A percentile compares a stretch with the other conserved stretches of the same genome.
phyloP scores from a whole-genome alignment of 2,888 invertebrate genomes.

The Eupithecia tripunctaria region DNA sequence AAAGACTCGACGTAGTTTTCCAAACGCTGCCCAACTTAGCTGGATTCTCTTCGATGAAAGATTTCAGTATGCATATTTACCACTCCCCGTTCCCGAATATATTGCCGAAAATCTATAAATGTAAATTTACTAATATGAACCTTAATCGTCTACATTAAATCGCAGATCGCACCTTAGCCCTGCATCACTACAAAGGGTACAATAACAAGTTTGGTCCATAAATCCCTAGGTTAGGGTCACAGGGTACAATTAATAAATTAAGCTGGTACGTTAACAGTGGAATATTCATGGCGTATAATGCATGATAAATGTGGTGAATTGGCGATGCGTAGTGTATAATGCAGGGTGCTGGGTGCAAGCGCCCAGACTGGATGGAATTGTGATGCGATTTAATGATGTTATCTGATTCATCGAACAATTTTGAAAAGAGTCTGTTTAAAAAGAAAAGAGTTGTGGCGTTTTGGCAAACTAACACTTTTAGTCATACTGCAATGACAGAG shows the following conservation, averaged over 20 bases:
- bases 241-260: constrained; percentile 77
- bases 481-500: too few species aligned
- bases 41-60: too few species aligned
- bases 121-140: neutral
- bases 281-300: constrained; percentile 78
- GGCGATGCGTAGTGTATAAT: constrained; percentile 63
- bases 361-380: neutral
- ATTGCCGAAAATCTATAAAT: too few species aligned
- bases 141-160: neutral
- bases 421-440: too few species aligned
- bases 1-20: too few species aligned
- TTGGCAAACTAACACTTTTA: too few species aligned
- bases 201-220: constrained; percentile 65
- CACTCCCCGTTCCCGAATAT: too few species aligned
- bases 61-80: too few species aligned
- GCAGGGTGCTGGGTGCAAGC: constrained; percentile 18
- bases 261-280: constrained; percentile 67
- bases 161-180: constrained; percentile 22
- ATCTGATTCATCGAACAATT: too few species aligned
- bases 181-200: constrained; percentile 40
- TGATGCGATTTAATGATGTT: too few species aligned
- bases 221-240: constrained; percentile 64
- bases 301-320: constrained; percentile 74
- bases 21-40: too few species aligned
- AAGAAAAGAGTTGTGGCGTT: too few species aligned